Percentiles rank a stretch among this genome's conserved stretches.
Conservation (phyloP, 1,140 invertebrate genomes). For the Drosophila erecta region DNA sequence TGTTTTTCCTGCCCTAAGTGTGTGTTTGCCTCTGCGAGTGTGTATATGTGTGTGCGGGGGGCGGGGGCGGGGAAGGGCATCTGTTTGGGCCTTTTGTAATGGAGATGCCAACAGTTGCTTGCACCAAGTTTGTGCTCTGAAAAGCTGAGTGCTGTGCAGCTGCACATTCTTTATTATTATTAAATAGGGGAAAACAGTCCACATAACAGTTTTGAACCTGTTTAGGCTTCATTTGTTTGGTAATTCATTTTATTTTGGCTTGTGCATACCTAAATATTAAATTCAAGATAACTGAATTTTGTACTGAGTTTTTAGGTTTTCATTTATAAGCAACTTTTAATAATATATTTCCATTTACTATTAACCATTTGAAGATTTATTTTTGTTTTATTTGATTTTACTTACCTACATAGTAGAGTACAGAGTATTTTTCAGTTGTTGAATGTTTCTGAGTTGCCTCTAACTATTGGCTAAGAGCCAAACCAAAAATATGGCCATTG, state of each 20-base stretch:
- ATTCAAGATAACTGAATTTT: too few relatives aligned
- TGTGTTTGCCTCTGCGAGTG: neutral
- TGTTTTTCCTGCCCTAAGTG: neutral
- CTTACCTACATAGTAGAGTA: neutral
- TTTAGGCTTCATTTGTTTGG: neutral
- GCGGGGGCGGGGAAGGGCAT: neutral
- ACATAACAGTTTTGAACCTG: neutral
- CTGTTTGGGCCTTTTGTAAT: slow-evolving; percentile 33
- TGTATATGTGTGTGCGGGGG: neutral
- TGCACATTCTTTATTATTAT: neutral
- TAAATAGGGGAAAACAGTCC: neutral
- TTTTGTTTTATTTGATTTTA: neutral
- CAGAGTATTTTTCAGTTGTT: neutral
- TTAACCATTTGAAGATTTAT: too few relatives aligned
- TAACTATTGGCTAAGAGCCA: slow-evolving; percentile 29
- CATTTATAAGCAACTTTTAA: too few relatives aligned
- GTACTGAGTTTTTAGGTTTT: too few relatives aligned
- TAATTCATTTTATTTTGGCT: neutral
- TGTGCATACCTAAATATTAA: neutral
- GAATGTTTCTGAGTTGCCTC: neutral
- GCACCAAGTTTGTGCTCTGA: neutral
- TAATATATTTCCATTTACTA: too few relatives aligned
- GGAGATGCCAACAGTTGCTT: slow-evolving; percentile 37
- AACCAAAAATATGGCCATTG: slow-evolving; percentile 30
- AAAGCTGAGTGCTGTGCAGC: slow-evolving; percentile 4